Percentiles rank a stretch among this genome's conserved stretches.
Evolutionary conservation across 2,888 invertebrate species (phyloP).

Genomic region (Colletes collaris): DNA sequence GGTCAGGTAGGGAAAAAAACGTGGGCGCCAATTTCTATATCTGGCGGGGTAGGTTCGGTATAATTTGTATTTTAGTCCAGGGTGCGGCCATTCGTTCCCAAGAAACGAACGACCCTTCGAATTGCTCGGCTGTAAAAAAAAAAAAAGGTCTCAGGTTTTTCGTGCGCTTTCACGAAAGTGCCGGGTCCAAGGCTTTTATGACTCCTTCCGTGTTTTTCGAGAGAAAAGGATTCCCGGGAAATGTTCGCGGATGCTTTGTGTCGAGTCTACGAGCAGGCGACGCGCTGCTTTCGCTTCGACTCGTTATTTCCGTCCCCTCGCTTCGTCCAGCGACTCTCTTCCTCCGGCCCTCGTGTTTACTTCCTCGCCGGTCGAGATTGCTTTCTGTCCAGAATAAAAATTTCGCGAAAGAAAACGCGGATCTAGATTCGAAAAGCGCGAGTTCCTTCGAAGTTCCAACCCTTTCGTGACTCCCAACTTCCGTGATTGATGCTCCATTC

Average conservation of each 20-base stretch:
- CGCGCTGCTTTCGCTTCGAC: not conserved
- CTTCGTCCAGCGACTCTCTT: not conserved
- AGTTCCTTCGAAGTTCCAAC: too few relatives aligned
- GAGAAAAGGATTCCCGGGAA: constrained; percentile 51
- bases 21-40: constrained; percentile 37
- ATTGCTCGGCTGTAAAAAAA: constrained; percentile 62
- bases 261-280: not conserved
- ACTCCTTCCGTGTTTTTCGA: constrained; percentile 45
- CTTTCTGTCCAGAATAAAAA: too few relatives aligned
- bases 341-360: not conserved
- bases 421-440: too few relatives aligned
- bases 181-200: constrained; percentile 47
- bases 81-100: constrained; percentile 60
- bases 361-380: not conserved
- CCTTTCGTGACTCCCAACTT: too few relatives aligned
- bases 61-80: constrained; percentile 66
- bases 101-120: constrained; percentile 65
- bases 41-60: constrained; percentile 49
- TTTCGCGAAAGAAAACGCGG: too few relatives aligned
- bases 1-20: constrained; percentile 58
- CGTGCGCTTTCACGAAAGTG: constrained; percentile 55
- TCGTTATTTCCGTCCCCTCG: not conserved
- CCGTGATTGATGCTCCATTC: too few relatives aligned
- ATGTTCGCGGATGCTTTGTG: constrained; percentile 41
- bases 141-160: constrained; percentile 61